Evolutionary conservation across 2,113 vertebrate species (phyloP).

Genomic region (Semnornis frantzii): DNA sequence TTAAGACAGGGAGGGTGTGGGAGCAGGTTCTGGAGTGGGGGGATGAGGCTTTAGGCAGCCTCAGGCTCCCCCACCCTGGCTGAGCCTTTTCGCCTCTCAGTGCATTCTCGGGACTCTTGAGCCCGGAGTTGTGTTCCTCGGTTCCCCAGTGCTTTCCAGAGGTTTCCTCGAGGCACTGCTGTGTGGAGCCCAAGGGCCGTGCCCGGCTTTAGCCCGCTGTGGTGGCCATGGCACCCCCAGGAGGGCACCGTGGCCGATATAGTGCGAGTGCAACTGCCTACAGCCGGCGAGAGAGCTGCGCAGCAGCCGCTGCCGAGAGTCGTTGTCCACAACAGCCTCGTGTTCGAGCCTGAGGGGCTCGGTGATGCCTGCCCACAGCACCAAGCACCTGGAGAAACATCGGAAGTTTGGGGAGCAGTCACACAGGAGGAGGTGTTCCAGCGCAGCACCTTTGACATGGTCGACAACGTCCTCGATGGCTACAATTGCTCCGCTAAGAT

Average conservation of each 20-base stretch:
- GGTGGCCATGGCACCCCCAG: background rate
- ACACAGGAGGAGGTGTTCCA: conserved; percentile 70
- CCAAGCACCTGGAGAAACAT: no score
- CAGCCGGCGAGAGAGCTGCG: background rate
- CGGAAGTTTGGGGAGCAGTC: background rate
- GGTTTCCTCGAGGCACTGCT: background rate
- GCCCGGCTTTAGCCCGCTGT: no score
- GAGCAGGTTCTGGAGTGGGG: background rate
- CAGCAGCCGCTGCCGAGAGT: background rate
- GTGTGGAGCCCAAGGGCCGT: background rate
- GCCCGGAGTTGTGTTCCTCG: no score
- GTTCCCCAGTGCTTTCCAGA: no score
- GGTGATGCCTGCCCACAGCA: no score
- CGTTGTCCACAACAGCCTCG: no score
- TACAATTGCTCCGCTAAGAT: conserved; percentile 77
- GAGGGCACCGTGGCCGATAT: conserved; percentile 48
- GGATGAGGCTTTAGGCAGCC: no score
- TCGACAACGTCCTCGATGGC: conserved; percentile 39
- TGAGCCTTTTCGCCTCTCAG: background rate
- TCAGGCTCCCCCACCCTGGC: accelerated
- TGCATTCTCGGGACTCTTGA: no score
- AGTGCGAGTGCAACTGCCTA: conserved; percentile 69
- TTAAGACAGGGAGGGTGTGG: no score
- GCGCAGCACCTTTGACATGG: conserved; percentile 2
- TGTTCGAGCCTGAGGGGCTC: no score